phyloP scores from a whole-genome alignment of 2,113 vertebrate genomes.

The Rhodinocichla rosea region DNA sequence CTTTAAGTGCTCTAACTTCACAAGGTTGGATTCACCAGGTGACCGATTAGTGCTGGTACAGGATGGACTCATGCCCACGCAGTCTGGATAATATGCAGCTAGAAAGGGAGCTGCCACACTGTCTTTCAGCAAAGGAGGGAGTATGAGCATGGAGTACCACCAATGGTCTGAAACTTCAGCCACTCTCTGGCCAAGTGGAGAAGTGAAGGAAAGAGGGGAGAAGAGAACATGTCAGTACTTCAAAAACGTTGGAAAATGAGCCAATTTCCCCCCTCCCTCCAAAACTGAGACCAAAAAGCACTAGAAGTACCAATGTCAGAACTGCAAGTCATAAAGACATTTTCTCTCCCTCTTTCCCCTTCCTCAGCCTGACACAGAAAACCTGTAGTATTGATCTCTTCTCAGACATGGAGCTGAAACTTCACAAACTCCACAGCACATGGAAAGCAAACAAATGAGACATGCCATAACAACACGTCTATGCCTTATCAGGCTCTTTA shows the following conservation, averaged over 20 bases:
- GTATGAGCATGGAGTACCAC: constrained; percentile 98
- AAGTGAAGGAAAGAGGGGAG: constrained; percentile 32
- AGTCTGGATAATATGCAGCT: constrained; percentile 94
- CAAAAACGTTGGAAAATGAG: background rate
- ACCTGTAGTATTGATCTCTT: background rate
- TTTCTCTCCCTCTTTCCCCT: constrained; percentile 45
- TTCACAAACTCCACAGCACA: background rate
- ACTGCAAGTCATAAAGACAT: constrained; percentile 20
- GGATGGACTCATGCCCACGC: constrained; percentile 98
- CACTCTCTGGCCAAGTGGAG: constrained; percentile 82
- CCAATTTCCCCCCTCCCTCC: background rate
- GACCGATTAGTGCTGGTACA: constrained; percentile 77
- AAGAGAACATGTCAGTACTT: constrained; percentile 43
- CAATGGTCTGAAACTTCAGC: constrained; percentile 90
- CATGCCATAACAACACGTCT: background rate
- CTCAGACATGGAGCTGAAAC: background rate
- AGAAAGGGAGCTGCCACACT: constrained; percentile 92
- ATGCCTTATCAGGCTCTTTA: background rate
- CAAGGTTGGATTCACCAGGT: constrained; percentile 65
- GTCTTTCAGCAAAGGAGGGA: constrained; percentile 94
- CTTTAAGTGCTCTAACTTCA: constrained; percentile 82
- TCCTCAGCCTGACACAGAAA: constrained; percentile 52
- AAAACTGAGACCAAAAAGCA: background rate
- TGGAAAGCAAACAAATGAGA: background rate
- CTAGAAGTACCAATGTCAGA: background rate